Evolutionary conservation across 2,113 vertebrate genomes (phyloP).

Genomic region (Chaetodon trifascialis): DNA sequence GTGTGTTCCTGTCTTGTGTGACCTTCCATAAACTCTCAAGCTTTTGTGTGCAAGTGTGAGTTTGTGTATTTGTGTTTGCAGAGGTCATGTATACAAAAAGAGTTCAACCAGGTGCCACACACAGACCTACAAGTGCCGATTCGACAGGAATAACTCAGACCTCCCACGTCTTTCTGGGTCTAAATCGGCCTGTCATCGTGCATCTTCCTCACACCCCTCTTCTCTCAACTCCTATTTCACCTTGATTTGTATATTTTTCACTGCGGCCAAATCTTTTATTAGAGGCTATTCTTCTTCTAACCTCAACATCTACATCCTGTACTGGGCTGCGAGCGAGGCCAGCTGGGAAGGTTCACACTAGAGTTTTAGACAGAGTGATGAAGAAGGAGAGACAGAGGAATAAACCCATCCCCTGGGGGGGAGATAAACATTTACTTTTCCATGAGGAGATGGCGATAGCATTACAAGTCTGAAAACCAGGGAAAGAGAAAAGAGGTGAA

Average conservation of each 20-base stretch:
- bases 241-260: slow-evolving; percentile 63
- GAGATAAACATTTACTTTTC: slow-evolving; percentile 81
- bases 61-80: slow-evolving; percentile 76
- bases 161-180: slow-evolving; percentile 68
- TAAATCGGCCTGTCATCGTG: slow-evolving; percentile 59
- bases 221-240: slow-evolving; percentile 53
- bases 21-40: slow-evolving; percentile 21
- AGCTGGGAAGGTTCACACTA: slow-evolving; percentile 68
- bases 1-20: not conserved
- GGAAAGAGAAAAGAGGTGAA: slow-evolving; percentile 9
- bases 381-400: slow-evolving; percentile 50
- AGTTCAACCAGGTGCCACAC: slow-evolving; percentile 79
- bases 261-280: slow-evolving; percentile 39
- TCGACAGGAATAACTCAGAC: slow-evolving; percentile 67
- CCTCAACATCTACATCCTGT: slow-evolving; percentile 26
- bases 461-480: slow-evolving; percentile 30
- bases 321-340: slow-evolving; percentile 27
- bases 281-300: slow-evolving; percentile 44
- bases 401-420: slow-evolving; percentile 60
- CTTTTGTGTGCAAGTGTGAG: slow-evolving; percentile 65
- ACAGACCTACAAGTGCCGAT: slow-evolving; percentile 61
- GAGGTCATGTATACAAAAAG: slow-evolving; percentile 74
- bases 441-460: slow-evolving; percentile 54
- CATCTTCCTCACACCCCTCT: slow-evolving; percentile 50
- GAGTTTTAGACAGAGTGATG: slow-evolving; percentile 64